A percentile compares a stretch with the other conserved stretches of the same genome.
These are phyloP conservation scores for Adrianichthys oophorus DNA, from an alignment of 2,797 vertebrate species.

Conservation along the genomic window DNA sequence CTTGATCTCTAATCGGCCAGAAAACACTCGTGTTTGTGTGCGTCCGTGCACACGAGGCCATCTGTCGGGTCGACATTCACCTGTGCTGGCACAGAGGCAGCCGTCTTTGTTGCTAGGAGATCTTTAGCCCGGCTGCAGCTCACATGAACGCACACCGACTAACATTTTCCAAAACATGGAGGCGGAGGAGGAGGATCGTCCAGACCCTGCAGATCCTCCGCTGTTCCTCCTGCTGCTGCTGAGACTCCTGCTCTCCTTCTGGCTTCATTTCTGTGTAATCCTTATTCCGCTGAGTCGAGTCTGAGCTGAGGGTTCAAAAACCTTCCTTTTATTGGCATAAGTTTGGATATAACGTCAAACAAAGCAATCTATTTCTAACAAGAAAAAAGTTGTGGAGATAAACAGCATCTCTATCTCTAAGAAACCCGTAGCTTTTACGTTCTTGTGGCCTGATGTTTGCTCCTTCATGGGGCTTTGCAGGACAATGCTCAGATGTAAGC, in stretches of 20 bases:
- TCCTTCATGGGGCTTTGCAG: no score
- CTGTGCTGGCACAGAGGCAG: slow-evolving; percentile 46
- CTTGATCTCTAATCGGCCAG: slow-evolving; percentile 13
- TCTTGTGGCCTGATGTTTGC: no score
- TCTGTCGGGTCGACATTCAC: slow-evolving; percentile 64
- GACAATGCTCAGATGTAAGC: no score
- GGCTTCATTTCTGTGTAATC: no score
- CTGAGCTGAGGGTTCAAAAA: no score
- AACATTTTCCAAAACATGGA: slow-evolving; percentile 47
- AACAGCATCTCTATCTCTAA: no score
- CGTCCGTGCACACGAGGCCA: slow-evolving; percentile 21
- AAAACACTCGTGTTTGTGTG: slow-evolving; percentile 19
- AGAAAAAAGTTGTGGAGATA: no score
- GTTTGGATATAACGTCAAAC: no score
- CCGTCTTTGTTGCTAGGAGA: slow-evolving; percentile 64
- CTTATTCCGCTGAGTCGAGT: no score
- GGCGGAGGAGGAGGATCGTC: neutral
- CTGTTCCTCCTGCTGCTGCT: neutral
- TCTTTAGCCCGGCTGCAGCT: slow-evolving; percentile 23
- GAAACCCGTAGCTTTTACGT: no score
- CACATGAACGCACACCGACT: slow-evolving; percentile 3
- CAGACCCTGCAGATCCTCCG: neutral
- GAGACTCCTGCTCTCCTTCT: neutral
- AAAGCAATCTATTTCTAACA: no score
- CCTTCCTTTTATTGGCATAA: no score